Evolutionary conservation across 2,797 vertebrate species (phyloP), one percentile per base, ranked within the genome.

Genomic region (Fundulus diaphanus): DNA sequence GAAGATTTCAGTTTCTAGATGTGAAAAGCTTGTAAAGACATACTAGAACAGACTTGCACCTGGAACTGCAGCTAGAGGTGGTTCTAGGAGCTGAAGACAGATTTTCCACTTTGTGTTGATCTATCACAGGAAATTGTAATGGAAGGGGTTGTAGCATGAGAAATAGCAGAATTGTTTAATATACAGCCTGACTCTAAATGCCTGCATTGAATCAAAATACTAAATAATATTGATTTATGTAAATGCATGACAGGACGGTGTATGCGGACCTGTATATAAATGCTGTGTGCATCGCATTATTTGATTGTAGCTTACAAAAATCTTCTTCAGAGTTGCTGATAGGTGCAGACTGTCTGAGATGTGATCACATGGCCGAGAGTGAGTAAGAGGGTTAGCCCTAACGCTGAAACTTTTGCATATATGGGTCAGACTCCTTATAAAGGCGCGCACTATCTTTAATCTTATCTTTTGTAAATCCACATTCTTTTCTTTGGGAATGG

Each of bases 381-480:
- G 2, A 42, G 40, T 9, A 37, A 15, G 48, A 33, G 35, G 42
- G 24, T 35, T 22, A 48, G 54, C n/a, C 29, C 52, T 35, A 5
- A 31, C 52, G 49, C 24, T 46, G 12, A 56, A 65, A 65, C 20
- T 16, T 70, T 54, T 54, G 35, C 37, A 65, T 44, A 71, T 65
- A 16, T 20, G 22, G 52, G 70, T 73, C 31, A 68, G 33, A 61
- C 44, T 67, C 37, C 49, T 68, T 59, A 9, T 35, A 37, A 37
- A 68, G 40, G 66, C 69, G 54, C 65, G 56, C 52, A 48, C 1
- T 76, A 13, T 22, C 18, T 67, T 54, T 51, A 70, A 31, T 74
- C 69, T 44, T 44, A 48, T 77, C 61, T 69, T 68, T n/a, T 24
- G 51, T 68, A 54, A 63, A 72, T 68, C 31, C 69, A 44, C 61